Percentiles rank a stretch among this genome's conserved stretches.
These are phyloP conservation scores for Fregata magnificens DNA, from an alignment of 2,113 vertebrate species.

Conservation along the genomic window DNA sequence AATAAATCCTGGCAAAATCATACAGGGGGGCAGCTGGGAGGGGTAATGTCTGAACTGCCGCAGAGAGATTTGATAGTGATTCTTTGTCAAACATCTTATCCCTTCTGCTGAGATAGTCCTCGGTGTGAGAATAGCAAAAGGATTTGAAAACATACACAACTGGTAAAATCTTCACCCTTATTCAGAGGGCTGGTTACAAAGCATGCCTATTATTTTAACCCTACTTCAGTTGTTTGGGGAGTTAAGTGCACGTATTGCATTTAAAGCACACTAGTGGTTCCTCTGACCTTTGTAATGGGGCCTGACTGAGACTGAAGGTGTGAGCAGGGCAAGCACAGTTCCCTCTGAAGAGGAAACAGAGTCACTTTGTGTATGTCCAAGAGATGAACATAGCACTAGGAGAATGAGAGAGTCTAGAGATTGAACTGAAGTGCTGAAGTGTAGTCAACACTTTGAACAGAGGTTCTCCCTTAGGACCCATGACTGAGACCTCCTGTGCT, in stretches of 20 bases:
- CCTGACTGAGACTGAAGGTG: not conserved
- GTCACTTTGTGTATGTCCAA: not conserved
- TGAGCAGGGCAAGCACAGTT: not conserved
- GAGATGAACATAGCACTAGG: fast-evolving
- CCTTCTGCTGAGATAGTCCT: not conserved
- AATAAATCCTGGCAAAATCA: not conserved
- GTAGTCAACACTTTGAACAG: not conserved
- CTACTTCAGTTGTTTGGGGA: not conserved
- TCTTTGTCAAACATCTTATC: not conserved
- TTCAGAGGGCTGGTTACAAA: not conserved
- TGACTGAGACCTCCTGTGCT: not conserved
- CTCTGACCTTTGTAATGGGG: not conserved
- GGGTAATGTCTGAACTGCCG: not conserved
- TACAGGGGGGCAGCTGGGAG: not conserved
- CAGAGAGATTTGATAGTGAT: not conserved
- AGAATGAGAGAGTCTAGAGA: not conserved
- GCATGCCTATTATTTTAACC: not conserved
- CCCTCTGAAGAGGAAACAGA: not conserved
- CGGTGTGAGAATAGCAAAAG: not conserved
- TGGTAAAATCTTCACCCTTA: not conserved
- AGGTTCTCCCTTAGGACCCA: not conserved
- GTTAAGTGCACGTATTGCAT: not conserved
- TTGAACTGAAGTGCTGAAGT: not conserved
- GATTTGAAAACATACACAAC: not conserved
- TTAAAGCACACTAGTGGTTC: not conserved